These are phyloP conservation scores for Pycnomerus fuliginosus DNA, from an alignment of 2,888 invertebrate species.

Conservation along the genomic window DNA sequence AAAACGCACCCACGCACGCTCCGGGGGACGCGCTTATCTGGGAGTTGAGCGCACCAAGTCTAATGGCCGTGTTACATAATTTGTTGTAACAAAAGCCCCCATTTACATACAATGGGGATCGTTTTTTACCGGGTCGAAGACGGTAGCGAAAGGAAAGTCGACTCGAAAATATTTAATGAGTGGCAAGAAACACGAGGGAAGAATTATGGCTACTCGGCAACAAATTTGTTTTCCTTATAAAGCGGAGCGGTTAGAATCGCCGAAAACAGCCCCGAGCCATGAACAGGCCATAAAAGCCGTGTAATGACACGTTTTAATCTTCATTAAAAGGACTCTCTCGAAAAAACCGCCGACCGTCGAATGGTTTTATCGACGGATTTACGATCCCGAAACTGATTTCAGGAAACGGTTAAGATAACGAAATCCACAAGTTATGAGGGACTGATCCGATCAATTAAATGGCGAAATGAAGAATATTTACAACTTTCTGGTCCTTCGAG, in stretches of 20 bases:
- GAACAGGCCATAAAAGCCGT: slow-evolving; percentile 13
- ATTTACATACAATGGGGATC: slow-evolving; percentile 35
- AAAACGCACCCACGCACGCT: slow-evolving; percentile 13
- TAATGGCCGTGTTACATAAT: slow-evolving; percentile 31
- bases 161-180: no score
- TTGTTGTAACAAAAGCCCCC: slow-evolving; percentile 28
- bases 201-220: no score
- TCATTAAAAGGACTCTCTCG: slow-evolving; percentile 6
- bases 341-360: not conserved
- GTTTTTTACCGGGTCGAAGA: no score
- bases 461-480: no score
- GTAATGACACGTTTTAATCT: slow-evolving; percentile 17
- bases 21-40: slow-evolving; percentile 7
- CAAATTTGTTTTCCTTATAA: slow-evolving; percentile 14
- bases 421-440: no score
- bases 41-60: slow-evolving; percentile 6
- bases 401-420: slow-evolving; percentile 7
- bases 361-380: slow-evolving; percentile 2
- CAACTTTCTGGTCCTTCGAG: no score
- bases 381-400: slow-evolving; percentile 6
- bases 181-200: no score
- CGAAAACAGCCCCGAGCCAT: slow-evolving; percentile 6
- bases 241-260: slow-evolving; percentile 2
- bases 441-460: no score
- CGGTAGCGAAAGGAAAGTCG: no score